These are phyloP conservation scores for Dipodomys spectabilis DNA, from an alignment of 2,113 vertebrate genomes.

Conservation along the genomic window DNA sequence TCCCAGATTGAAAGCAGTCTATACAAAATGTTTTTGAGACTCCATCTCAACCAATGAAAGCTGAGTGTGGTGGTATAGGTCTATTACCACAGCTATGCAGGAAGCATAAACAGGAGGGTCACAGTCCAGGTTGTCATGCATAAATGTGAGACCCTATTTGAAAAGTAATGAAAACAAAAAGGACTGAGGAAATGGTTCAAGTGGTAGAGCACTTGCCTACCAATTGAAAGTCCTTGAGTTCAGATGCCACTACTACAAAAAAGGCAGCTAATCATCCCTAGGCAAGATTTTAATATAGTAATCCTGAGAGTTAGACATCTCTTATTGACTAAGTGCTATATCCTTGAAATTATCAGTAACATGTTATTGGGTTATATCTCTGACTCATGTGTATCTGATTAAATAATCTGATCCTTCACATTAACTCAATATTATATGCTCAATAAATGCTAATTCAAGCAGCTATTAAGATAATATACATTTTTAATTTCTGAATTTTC, in stretches of 20 bases:
- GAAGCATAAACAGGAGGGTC: too few species aligned
- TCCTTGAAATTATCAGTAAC: constrained; percentile 26
- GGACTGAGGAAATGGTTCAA: too few species aligned
- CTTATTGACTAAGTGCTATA: background rate
- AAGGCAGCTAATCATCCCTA: background rate
- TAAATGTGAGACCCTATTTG: too few species aligned
- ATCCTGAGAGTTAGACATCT: background rate
- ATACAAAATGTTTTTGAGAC: too few species aligned
- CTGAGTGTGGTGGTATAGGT: too few species aligned
- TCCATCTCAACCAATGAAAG: too few species aligned
- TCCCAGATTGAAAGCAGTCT: too few species aligned
- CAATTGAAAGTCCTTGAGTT: too few species aligned
- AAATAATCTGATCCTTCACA: constrained; percentile 13
- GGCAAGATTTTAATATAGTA: background rate
- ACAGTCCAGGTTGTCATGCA: too few species aligned
- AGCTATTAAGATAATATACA: constrained; percentile 45
- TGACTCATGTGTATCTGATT: constrained; percentile 42
- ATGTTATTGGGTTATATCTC: background rate
- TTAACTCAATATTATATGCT: background rate
- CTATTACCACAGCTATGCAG: too few species aligned
- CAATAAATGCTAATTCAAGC: constrained; percentile 51
- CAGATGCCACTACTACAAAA: background rate
- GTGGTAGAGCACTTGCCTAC: too few species aligned
- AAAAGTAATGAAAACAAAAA: too few species aligned
- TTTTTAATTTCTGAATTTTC: constrained; percentile 37